Evolutionary conservation across 2,797 vertebrate genomes (phyloP).

Genomic region (Coranthus polyacanthus): DNA sequence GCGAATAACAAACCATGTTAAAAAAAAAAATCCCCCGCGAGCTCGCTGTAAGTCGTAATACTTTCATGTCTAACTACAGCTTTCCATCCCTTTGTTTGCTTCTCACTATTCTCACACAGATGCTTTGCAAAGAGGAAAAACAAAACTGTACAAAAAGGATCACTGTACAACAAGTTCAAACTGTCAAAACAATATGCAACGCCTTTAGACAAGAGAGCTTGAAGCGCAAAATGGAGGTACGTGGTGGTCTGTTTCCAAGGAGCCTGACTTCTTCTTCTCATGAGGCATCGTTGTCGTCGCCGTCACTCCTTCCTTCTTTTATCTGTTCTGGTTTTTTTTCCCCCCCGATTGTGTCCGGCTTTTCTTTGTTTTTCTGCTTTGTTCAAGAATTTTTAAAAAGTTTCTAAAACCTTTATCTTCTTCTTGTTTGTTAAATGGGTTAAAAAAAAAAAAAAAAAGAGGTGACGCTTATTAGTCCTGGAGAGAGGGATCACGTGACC

Average conservation of each 20-base stretch:
- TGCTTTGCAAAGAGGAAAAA: constrained; percentile 25
- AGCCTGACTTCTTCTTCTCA: constrained; percentile 36
- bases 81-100: constrained; percentile 51
- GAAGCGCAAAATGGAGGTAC: constrained; percentile 66
- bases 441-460: no score
- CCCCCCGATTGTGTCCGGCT: no score
- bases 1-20: constrained; percentile 9
- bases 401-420: constrained; percentile 42
- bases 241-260: constrained; percentile 53
- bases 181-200: constrained; percentile 28
- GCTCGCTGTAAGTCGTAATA: neutral
- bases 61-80: constrained; percentile 11
- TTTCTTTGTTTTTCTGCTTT: constrained; percentile 11
- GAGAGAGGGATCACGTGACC: constrained; percentile 11
- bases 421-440: constrained; percentile 33
- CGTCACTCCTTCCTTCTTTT: constrained; percentile 37
- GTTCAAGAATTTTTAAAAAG: constrained; percentile 53
- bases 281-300: neutral
- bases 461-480: constrained; percentile 38
- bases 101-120: constrained; percentile 25
- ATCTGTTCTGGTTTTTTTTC: neutral
- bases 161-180: constrained; percentile 46
- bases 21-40: neutral
- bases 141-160: constrained; percentile 24
- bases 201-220: constrained; percentile 39